phyloP scores from a whole-genome alignment of 2,113 vertebrate genomes.

The Cinclus mexicanus region DNA sequence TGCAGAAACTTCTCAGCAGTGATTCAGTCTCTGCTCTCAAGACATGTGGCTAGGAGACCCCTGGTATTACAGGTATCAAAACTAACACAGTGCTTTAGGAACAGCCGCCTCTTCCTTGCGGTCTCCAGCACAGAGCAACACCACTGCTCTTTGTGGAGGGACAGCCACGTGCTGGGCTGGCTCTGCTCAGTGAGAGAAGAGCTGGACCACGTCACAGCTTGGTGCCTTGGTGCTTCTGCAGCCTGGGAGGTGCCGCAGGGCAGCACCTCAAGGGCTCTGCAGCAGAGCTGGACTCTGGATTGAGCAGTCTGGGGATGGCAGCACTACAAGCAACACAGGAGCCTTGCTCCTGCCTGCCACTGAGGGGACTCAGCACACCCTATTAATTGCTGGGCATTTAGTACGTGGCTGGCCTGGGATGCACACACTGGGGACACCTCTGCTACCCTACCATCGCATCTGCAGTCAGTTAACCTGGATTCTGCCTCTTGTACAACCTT shows the following conservation, averaged over 20 bases:
- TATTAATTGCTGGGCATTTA: not conserved
- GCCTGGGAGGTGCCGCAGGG: not conserved
- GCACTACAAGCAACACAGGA: not conserved
- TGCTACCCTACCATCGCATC: not conserved
- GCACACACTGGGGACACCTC: not conserved
- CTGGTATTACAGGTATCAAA: not conserved
- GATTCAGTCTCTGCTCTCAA: not conserved
- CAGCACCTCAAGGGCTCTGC: not conserved
- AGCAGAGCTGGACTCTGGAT: too few relatives aligned
- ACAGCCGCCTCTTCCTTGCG: not conserved
- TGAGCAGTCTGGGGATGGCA: not conserved
- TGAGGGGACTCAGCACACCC: not conserved
- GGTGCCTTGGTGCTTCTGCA: not conserved
- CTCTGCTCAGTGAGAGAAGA: not conserved
- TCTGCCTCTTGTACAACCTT: not conserved
- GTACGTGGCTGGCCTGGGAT: not conserved
- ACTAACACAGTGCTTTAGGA: not conserved
- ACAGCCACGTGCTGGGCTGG: not conserved
- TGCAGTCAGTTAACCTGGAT: not conserved
- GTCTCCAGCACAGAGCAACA: not conserved
- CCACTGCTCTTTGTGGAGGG: not conserved
- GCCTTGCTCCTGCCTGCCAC: not conserved
- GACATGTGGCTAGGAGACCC: not conserved
- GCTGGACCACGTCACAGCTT: not conserved
- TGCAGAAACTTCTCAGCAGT: not conserved